Conservation (phyloP, 35 echinoderm and acorn worm genomes). For the Ophiothrix spiculata region DNA sequence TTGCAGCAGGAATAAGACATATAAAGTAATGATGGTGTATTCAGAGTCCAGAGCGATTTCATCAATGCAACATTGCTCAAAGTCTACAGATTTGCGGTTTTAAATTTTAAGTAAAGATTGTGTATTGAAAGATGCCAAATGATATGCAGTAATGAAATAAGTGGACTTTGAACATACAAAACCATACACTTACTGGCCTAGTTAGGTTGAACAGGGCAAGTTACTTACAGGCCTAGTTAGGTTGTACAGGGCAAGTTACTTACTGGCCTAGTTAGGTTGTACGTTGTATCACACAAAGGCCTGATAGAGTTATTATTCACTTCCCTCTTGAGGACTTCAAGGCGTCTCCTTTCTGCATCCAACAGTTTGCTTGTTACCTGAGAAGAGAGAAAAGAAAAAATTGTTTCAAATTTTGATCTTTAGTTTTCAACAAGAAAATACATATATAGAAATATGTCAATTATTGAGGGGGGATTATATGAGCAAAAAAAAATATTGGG, state of each 20-base stretch:
- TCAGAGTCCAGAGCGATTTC: no score
- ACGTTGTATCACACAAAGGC: no score
- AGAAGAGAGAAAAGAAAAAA: not conserved
- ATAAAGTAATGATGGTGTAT: no score
- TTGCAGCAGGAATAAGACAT: no score
- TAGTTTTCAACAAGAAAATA: not conserved
- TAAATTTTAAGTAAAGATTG: no score
- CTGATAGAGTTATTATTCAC: conserved; percentile 18
- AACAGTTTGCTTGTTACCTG: conserved; percentile 83
- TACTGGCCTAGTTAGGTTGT: not conserved
- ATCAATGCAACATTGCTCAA: no score
- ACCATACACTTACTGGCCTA: not conserved
- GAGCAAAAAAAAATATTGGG: no score
- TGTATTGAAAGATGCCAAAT: no score
- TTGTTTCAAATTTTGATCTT: not conserved
- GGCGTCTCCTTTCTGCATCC: conserved; percentile 75
- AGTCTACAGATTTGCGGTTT: no score
- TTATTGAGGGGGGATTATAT: no score
- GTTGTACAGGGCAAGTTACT: not conserved
- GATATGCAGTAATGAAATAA: not conserved
- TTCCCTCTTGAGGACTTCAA: conserved; percentile 58
- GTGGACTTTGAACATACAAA: not conserved
- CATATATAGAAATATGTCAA: no score
- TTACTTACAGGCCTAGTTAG: not conserved
- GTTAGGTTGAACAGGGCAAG: not conserved